Evolutionary conservation across 2,888 invertebrate genomes (phyloP), one percentile per base, ranked within the genome.

Genomic region (Lobophora halterata): DNA sequence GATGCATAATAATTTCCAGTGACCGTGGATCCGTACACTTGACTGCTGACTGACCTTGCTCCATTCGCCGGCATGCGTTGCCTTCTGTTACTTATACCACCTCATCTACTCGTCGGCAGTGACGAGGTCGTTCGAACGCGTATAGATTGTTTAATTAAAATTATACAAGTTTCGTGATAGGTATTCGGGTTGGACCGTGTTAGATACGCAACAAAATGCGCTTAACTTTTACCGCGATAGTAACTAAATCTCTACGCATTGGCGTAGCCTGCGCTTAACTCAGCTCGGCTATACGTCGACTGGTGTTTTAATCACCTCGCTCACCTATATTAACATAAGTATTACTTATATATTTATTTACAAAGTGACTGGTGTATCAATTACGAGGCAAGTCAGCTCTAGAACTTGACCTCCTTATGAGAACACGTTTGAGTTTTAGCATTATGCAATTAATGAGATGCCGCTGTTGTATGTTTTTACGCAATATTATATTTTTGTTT

Each of bases 341-440:
- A n/a, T n/a, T n/a, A n/a, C n/a, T n/a, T 55, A 60, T 58, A n/a
- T 61, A 64, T 60, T 50, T 63, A 55, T 64, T 59, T 56, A 59
- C 55, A 58, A 46, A 61, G 51, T 55, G 48, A 55, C 58, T 57
- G n/a, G 57, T 55, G 37, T 53, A 40, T 63, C 62, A 59, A 61
- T 61, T 55, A 58, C 61, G 58, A 65, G 60, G 66, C 54, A 56
- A 68, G 59, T 58, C 52, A 55, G 62, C 61, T 64, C 64, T 67
- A 71, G 77, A 80, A 80, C 80, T 80, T 81, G 79, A 78, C 80
- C 79, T 67, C 75, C 68, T 79, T 79, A 65, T 47, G 46, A 55
- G 61, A 76, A 74, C 70, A 66, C 63, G 74, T 76, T 75, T 67
- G 56, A 52, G 57, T 66, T 71, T 71, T 65, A 65, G 65, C 63